These are phyloP conservation scores for Gandaritis pyraliata DNA, from an alignment of 2,888 invertebrate species.

Conservation along the genomic window DNA sequence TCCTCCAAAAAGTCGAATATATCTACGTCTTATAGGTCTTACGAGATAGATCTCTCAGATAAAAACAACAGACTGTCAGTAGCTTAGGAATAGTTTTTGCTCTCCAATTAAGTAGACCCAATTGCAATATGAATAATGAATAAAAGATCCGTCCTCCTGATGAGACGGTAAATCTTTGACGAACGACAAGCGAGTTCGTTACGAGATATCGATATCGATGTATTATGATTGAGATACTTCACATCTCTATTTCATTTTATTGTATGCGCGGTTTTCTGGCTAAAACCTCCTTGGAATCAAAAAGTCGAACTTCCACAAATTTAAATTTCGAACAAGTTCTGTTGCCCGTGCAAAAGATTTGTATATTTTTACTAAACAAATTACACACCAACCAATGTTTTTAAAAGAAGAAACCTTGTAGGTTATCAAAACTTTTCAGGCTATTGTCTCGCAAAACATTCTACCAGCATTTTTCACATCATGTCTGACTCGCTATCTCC, in stretches of 20 bases:
- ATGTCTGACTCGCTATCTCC: slow-evolving; percentile 46
- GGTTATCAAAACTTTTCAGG: slow-evolving; percentile 16
- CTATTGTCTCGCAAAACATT: slow-evolving; percentile 48
- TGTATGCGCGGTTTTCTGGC: not conserved
- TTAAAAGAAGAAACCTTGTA: slow-evolving; percentile 5
- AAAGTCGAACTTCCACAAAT: not conserved
- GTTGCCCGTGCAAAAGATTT: not conserved
- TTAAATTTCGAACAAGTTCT: slow-evolving; percentile 2
- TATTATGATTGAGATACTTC: slow-evolving; percentile 21
- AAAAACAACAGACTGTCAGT: slow-evolving; percentile 1
- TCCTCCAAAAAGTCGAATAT: not conserved
- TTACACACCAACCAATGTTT: not conserved
- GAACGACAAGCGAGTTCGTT: slow-evolving; percentile 41
- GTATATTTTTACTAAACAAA: not conserved
- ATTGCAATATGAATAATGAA: slow-evolving; percentile 60
- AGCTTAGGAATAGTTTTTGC: slow-evolving; percentile 15
- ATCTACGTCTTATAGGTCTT: too few relatives aligned
- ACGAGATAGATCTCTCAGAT: not conserved
- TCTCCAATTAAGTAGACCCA: slow-evolving; percentile 24
- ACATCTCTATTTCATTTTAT: slow-evolving; percentile 22
- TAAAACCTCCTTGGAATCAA: not conserved
- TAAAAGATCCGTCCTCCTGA: slow-evolving; percentile 62
- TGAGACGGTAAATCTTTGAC: slow-evolving; percentile 62
- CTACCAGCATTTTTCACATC: slow-evolving; percentile 37
- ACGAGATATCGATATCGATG: slow-evolving; percentile 39